These are phyloP conservation scores for Psittacula cyanocephala DNA, from an alignment of 2,113 vertebrate genomes.

Conservation along the genomic window DNA sequence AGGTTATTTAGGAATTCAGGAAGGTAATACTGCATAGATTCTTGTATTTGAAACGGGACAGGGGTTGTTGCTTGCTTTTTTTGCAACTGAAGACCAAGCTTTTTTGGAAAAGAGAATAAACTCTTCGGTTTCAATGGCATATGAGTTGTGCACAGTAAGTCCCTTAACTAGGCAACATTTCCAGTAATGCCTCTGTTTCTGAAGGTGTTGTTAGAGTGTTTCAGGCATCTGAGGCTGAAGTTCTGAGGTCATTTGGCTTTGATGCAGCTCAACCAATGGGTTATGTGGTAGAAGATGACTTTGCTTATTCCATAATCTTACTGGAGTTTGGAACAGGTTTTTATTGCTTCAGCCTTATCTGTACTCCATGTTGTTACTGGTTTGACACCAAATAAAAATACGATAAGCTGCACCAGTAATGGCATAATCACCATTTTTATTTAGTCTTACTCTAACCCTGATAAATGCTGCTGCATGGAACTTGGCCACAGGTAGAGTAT, in stretches of 20 bases:
- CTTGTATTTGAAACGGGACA: not conserved
- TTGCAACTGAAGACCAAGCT: not conserved
- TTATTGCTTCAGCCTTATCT: not conserved
- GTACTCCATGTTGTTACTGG: not conserved
- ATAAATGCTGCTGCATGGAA: not conserved
- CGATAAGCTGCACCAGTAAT: not conserved
- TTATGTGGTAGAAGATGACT: not conserved
- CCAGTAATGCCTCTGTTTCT: not conserved
- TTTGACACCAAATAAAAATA: not conserved
- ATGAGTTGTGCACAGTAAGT: not conserved
- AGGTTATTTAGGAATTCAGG: not conserved
- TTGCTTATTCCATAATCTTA: not conserved
- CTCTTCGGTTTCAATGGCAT: not conserved
- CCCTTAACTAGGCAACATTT: not conserved
- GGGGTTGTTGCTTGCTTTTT: not conserved
- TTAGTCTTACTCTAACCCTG: not conserved
- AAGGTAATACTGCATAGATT: not conserved
- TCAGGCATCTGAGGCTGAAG: not conserved
- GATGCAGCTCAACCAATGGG: accelerated
- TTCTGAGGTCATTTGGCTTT: not conserved
- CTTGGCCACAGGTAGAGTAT: not conserved
- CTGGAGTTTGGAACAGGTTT: not conserved
- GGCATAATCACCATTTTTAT: not conserved
- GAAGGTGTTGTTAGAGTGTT: not conserved
- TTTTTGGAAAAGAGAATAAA: not conserved